phyloP scores from a whole-genome alignment of 2,113 vertebrate species.

The Haemorhous mexicanus region DNA sequence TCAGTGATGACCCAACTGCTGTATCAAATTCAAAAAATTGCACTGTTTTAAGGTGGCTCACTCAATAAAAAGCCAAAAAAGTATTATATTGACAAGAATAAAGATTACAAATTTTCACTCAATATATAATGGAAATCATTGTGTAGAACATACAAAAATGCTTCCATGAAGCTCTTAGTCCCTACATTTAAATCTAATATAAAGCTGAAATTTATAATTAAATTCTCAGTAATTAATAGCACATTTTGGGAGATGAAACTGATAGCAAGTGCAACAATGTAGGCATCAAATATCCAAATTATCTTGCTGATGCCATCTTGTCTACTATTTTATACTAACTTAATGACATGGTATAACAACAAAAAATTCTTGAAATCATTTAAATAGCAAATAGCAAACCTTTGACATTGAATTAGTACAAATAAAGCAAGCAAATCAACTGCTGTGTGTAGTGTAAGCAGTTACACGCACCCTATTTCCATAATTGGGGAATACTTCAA shows the following conservation, averaged over 20 bases:
- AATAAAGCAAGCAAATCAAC: background rate
- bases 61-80: background rate
- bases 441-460: background rate
- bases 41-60: background rate
- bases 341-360: background rate
- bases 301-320: background rate
- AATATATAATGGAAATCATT: slow-evolving; percentile 33
- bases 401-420: background rate
- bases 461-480: background rate
- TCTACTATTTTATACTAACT: slow-evolving; percentile 28
- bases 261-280: background rate
- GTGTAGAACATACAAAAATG: background rate
- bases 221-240: slow-evolving; percentile 5
- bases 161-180: slow-evolving; percentile 30
- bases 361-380: background rate
- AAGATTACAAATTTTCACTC: slow-evolving; percentile 19
- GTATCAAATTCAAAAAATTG: slow-evolving; percentile 29
- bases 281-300: background rate
- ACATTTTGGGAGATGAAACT: slow-evolving; percentile 16
- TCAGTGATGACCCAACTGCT: background rate
- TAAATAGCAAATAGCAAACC: background rate
- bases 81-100: background rate
- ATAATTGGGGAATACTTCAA: background rate
- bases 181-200: slow-evolving; percentile 32
- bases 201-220: slow-evolving; percentile 23